A percentile compares a stretch with the other conserved stretches of the same genome.
Evolutionary conservation across 2,113 vertebrate genomes (phyloP).

Genomic region (Rousettus leschenaultii): DNA sequence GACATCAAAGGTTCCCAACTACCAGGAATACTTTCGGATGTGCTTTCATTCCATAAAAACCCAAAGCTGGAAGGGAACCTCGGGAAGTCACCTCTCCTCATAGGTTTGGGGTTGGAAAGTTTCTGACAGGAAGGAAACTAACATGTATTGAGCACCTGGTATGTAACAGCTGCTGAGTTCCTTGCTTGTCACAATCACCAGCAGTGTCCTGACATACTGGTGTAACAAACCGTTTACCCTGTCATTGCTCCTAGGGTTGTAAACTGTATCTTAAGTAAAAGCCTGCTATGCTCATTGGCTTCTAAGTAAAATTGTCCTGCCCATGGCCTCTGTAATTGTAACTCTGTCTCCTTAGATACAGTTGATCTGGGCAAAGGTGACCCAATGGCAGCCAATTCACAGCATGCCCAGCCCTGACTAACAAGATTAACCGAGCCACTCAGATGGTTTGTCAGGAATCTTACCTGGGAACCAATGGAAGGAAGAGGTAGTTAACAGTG

Average conservation of each 20-base stretch:
- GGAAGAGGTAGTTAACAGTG: background rate
- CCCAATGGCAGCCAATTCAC: background rate
- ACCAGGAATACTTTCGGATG: background rate
- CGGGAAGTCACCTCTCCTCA: background rate
- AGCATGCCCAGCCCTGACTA: background rate
- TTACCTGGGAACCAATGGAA: background rate
- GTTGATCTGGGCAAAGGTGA: background rate
- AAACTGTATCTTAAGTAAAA: background rate
- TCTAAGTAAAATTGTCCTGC: background rate
- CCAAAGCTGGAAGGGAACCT: background rate
- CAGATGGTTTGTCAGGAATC: background rate
- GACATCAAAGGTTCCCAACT: background rate
- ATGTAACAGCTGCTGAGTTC: background rate
- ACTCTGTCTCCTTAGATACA: background rate
- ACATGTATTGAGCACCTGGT: background rate
- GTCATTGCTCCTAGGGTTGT: background rate
- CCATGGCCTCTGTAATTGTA: background rate
- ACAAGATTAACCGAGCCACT: background rate
- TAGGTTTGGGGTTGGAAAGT: background rate
- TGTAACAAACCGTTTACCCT: background rate
- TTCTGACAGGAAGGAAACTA: background rate
- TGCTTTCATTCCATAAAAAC: background rate
- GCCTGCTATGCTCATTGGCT: background rate
- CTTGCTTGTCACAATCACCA: background rate
- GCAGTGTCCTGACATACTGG: background rate